Evolutionary conservation across 2,113 vertebrate species (phyloP), one percentile per base, ranked within the genome.

Genomic region (Anhinga anhinga): DNA sequence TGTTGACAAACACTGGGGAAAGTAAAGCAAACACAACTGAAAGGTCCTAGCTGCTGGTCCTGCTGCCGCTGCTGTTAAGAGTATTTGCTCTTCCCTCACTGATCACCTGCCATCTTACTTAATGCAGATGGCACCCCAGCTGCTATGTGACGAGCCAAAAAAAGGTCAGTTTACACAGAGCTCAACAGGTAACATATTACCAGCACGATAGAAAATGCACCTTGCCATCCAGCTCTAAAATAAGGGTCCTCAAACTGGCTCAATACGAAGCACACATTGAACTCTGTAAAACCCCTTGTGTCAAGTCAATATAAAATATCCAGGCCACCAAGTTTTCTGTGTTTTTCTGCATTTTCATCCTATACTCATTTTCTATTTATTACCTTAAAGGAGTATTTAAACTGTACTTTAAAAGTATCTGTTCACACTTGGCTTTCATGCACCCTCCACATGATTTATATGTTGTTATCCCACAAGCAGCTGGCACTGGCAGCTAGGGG

Each of bases 61-160:
- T 81, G 86, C 88, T 93, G 87, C 87, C 95, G 76, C 83, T 84
- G 88, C 67, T 93, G 56, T 69, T 70, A 79, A 65, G 65, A 66
- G 90, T 97, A 85, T 98, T 97, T 98, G 96, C 79, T 93, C 78
- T 97, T 55, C 69, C 88, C 49, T 95, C 94, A 27, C 66, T 90
- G 95, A 97, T 93, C 98, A 98, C 97, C 97, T 98, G 97, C 96
- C 93, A 78, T 79, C 70, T 88, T 49, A 23, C 83, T 52, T 77
- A 18, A 17, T 30, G 65, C 88, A 95, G 94, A 69, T 94, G 93
- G 83, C 49, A 88, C 19, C 65, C 55, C 90, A 92, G 86, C 77
- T 93, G 86, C 86, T 80, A 20, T 19, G 52, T 81, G 86, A 62
- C 80, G 71, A 70, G 34, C 40, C 21, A 30, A 42, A 73, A 69